A percentile compares a stretch with the other conserved stretches of the same genome.
Evolutionary conservation across 2,888 invertebrate genomes (phyloP).

Genomic region (Papilio gigon): DNA sequence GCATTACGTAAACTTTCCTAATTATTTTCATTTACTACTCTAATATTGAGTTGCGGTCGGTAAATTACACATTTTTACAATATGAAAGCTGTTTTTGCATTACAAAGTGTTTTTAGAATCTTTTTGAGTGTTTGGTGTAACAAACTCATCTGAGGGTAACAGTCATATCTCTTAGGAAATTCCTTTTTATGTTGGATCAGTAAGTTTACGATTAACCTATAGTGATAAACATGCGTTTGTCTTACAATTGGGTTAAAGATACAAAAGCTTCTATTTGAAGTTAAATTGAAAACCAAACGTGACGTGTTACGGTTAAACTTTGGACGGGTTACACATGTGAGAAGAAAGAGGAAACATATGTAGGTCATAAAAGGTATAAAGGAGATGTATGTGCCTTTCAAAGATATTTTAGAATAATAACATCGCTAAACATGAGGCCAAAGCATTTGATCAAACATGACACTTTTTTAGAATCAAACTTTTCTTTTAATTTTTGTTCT

Average conservation of each 20-base stretch:
- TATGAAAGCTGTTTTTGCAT: not conserved
- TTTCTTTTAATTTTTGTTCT: not conserved
- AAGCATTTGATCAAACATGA: not conserved
- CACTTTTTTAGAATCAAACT: not conserved
- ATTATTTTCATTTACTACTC: not conserved
- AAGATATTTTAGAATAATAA: not conserved
- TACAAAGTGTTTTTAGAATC: not conserved
- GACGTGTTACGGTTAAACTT: not conserved
- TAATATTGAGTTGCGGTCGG: not conserved
- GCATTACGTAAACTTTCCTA: slow-evolving; percentile 19
- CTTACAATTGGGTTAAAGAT: not conserved
- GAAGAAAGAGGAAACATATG: not conserved
- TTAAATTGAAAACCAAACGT: not conserved
- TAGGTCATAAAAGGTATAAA: not conserved
- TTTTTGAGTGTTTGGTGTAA: not conserved
- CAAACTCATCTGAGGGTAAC: not conserved
- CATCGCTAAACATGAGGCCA: not conserved
- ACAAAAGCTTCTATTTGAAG: not conserved
- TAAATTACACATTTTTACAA: not conserved
- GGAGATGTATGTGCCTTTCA: too few species aligned
- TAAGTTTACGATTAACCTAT: not conserved
- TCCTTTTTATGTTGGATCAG: not conserved
- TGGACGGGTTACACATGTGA: not conserved
- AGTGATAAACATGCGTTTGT: not conserved
- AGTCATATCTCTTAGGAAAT: not conserved